These are phyloP conservation scores for Micromussa lordhowensis DNA, from an alignment of 92 coral and sea anemone species.

Conservation along the genomic window DNA sequence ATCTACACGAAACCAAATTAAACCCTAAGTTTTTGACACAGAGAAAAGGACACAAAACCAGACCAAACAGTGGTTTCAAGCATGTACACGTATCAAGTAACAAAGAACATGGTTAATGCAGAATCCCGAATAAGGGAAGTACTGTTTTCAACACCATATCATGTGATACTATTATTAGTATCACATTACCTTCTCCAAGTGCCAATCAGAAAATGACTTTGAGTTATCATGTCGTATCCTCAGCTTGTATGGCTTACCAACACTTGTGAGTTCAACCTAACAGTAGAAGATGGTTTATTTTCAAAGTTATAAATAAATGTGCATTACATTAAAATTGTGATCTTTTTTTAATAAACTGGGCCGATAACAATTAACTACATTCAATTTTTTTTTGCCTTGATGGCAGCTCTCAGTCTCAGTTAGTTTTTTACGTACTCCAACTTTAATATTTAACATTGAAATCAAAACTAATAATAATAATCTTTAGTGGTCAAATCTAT, in stretches of 20 bases:
- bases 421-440: too few species aligned
- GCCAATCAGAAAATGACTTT: constrained; percentile 97
- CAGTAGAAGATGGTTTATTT: neutral
- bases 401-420: too few species aligned
- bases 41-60: too few species aligned
- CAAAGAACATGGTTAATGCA: neutral
- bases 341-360: neutral
- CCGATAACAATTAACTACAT: neutral
- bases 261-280: constrained; percentile 86
- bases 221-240: constrained; percentile 93
- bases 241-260: constrained; percentile 88
- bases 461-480: too few species aligned
- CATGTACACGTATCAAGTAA: neutral
- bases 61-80: neutral
- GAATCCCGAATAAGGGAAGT: neutral
- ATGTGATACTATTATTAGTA: too few species aligned
- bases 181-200: constrained; percentile 94
- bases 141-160: too few species aligned
- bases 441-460: too few species aligned
- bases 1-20: constrained; percentile 49
- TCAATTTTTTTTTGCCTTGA: too few species aligned
- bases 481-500: too few species aligned
- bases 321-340: neutral
- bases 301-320: neutral
- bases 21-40: neutral